phyloP scores from a whole-genome alignment of 1,140 invertebrate genomes.

The Calosoma granatense region DNA sequence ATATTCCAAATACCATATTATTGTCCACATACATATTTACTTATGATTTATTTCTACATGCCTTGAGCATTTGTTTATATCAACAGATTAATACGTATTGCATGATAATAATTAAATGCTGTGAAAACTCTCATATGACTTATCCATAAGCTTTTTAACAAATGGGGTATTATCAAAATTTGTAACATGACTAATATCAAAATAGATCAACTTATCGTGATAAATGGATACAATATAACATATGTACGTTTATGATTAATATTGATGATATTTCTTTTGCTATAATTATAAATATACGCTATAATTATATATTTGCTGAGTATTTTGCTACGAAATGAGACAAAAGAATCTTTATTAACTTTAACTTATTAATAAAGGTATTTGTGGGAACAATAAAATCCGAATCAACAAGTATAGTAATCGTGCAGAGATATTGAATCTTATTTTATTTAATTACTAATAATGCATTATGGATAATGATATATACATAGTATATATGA shows the following conservation, averaged over 20 bases:
- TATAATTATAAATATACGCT: background rate
- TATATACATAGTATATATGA: too few species aligned
- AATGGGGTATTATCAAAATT: background rate
- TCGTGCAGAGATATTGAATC: background rate
- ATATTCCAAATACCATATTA: too few species aligned
- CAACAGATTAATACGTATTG: too few species aligned
- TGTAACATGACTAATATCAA: background rate
- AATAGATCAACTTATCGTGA: background rate
- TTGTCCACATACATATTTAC: too few species aligned
- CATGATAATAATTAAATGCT: too few species aligned
- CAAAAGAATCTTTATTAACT: background rate
- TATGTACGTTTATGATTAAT: background rate
- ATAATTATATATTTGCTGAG: background rate
- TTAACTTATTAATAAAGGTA: background rate
- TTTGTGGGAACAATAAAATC: slow-evolving; percentile 7
- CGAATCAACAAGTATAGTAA: background rate
- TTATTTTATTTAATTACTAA: background rate
- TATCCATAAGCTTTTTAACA: too few species aligned
- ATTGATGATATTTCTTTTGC: background rate
- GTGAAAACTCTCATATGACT: too few species aligned
- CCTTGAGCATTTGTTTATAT: too few species aligned
- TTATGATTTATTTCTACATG: too few species aligned
- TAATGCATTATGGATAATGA: too few species aligned
- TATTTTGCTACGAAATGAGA: background rate
- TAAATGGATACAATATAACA: background rate